Evolutionary conservation across 2,113 vertebrate species (phyloP).

Genomic region (Turnix velox): DNA sequence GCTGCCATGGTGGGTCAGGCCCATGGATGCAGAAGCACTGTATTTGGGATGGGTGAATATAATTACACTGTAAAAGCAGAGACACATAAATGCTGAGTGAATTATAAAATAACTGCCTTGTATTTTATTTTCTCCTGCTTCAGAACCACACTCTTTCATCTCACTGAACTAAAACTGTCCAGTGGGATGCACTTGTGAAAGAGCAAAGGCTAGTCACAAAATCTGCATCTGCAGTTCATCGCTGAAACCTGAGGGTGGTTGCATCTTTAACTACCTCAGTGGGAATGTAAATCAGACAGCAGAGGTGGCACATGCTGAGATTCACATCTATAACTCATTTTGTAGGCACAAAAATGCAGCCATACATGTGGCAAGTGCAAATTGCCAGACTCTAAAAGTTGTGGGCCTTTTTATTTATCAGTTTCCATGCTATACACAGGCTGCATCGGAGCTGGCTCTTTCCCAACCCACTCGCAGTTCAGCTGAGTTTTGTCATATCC

Average conservation of each 20-base stretch:
- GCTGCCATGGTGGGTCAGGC: fast-evolving
- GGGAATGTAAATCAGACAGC: neutral
- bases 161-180: neutral
- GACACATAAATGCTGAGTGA: neutral
- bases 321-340: neutral
- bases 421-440: neutral
- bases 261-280: neutral
- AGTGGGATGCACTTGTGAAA: neutral
- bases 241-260: neutral
- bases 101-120: neutral
- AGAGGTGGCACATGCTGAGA: neutral
- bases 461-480: neutral
- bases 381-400: neutral
- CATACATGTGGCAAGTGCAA: neutral
- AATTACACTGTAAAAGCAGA: neutral
- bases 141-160: neutral
- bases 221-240: neutral
- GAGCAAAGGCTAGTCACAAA: neutral
- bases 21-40: neutral
- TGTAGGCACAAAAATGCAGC: neutral
- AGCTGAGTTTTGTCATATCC: neutral
- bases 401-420: neutral
- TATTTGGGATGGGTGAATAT: neutral
- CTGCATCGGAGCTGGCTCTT: neutral
- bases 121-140: slow-evolving; percentile 15